Conservation (phyloP, 1,140 invertebrate species). For the Lepidurus couesii region DNA sequence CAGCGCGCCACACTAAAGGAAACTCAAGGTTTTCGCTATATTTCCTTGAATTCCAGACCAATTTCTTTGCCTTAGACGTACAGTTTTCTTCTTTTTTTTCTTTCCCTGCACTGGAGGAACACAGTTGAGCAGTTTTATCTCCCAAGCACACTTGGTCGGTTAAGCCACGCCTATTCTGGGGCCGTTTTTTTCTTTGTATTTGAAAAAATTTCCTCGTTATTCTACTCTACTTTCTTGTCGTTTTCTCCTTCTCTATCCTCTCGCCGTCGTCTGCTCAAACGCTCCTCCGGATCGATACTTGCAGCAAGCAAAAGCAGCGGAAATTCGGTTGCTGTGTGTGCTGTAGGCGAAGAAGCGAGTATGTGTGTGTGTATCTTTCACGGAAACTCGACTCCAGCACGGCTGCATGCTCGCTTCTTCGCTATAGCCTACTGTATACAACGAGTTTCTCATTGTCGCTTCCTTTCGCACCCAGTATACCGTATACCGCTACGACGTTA, state of each 20-base stretch:
- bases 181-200: neutral
- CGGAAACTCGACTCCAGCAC: neutral
- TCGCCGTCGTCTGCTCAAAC: constrained; percentile 7
- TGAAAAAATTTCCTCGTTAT: constrained; percentile 4
- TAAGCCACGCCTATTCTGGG: constrained; percentile 3
- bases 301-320: neutral
- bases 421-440: neutral
- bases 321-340: neutral
- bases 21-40: too few relatives aligned
- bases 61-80: too few relatives aligned
- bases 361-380: neutral
- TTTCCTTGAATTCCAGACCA: too few relatives aligned
- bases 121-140: neutral
- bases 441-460: neutral
- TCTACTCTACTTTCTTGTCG: constrained; percentile 1
- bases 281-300: neutral
- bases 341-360: neutral
- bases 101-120: neutral
- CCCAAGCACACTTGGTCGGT: neutral
- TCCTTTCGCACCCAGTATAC: neutral
- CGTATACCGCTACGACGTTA: neutral
- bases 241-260: neutral
- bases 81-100: neutral
- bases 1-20: too few relatives aligned
- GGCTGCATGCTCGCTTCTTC: neutral